Evolutionary conservation across 1,140 invertebrate genomes (phyloP).

Genomic region (Dinothrombium tinctorium): DNA sequence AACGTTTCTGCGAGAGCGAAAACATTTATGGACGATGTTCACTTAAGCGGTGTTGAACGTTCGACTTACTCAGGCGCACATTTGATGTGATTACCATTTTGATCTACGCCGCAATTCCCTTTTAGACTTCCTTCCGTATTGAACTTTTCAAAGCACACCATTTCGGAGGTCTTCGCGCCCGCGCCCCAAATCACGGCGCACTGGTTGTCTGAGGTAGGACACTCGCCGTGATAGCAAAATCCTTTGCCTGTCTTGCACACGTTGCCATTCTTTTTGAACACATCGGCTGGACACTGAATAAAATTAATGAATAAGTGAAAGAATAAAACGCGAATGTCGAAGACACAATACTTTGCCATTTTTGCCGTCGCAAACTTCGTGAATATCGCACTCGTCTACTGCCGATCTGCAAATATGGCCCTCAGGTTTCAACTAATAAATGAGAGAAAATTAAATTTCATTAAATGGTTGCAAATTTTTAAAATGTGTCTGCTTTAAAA

Average conservation of each 20-base stretch:
- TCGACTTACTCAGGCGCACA: slow-evolving; percentile 67
- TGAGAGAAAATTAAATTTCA: slow-evolving; percentile 1
- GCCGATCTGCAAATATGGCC: slow-evolving; percentile 56
- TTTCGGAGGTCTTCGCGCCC: slow-evolving; percentile 37
- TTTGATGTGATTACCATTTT: slow-evolving; percentile 49
- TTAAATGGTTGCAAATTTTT: too few species aligned
- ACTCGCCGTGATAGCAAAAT: slow-evolving; percentile 71
- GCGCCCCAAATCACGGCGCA: slow-evolving; percentile 76
- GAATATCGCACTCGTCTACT: slow-evolving; percentile 75
- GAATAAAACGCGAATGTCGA: too few species aligned
- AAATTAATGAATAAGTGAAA: slow-evolving; percentile 4
- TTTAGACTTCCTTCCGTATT: slow-evolving; percentile 77
- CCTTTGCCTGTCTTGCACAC: slow-evolving; percentile 41
- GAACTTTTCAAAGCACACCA: slow-evolving; percentile 71
- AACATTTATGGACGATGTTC: too few species aligned
- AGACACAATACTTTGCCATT: slow-evolving; percentile 36
- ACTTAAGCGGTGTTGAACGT: too few species aligned
- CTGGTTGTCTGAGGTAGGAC: slow-evolving; percentile 60
- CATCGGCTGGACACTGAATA: slow-evolving; percentile 58
- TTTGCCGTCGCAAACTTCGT: slow-evolving; percentile 66
- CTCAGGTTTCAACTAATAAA: slow-evolving; percentile 37
- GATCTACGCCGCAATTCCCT: slow-evolving; percentile 69
- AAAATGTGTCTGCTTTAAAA: too few species aligned
- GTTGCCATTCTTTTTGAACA: slow-evolving; percentile 71
- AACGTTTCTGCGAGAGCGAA: slow-evolving; percentile 37